Evolutionary conservation across 92 coral and sea anemone species (phyloP).

Genomic region (Umimayanthus chanpuru): DNA sequence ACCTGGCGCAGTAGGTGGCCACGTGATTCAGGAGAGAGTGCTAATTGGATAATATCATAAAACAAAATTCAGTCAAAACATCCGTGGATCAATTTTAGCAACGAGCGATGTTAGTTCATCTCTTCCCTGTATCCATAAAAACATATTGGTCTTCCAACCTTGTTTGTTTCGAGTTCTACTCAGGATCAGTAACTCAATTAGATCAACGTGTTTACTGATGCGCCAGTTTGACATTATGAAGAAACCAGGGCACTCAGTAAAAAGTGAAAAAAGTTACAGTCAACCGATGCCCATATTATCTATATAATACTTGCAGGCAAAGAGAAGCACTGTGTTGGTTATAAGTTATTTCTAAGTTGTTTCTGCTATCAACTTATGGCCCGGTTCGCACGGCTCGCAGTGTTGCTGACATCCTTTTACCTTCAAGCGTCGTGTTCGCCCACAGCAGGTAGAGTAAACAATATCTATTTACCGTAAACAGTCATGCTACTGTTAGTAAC

Average conservation of each 20-base stretch:
- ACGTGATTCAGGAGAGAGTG: neutral
- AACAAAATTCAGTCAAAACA: neutral
- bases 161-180: neutral
- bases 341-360: neutral
- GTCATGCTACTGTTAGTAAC: neutral
- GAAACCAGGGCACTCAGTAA: neutral
- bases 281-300: neutral
- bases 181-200: neutral
- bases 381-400: neutral
- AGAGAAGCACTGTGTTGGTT: neutral
- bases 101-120: neutral
- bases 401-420: neutral
- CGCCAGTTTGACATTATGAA: neutral
- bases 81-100: neutral
- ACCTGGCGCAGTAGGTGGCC: neutral
- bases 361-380: neutral
- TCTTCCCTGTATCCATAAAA: neutral
- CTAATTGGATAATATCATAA: neutral
- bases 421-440: neutral
- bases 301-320: neutral
- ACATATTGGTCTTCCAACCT: neutral
- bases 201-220: neutral
- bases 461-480: neutral
- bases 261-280: neutral
- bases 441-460: neutral